Evolutionary conservation across 2,797 vertebrate genomes (phyloP), one percentile per base, ranked within the genome.

Genomic region (Sebastolobus altivelis): DNA sequence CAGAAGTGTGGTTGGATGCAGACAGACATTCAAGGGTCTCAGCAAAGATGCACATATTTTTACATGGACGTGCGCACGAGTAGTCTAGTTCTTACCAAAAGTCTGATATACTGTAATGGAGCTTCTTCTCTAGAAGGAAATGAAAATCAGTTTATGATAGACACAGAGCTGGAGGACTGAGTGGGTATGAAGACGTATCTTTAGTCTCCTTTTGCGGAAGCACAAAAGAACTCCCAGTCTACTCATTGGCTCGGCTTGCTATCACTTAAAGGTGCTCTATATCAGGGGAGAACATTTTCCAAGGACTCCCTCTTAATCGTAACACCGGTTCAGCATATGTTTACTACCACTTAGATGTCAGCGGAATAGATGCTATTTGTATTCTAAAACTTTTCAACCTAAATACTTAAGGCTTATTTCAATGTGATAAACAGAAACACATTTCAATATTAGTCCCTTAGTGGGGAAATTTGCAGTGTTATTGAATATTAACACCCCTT

Each of bases 1-100:
- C 40, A 81, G 82, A 88, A 78, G 73, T 86, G 63, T 73, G 58
- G 81, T 65, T 69, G 37, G n/a, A 63, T 43, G 25, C 60, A 49
- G 55, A 72, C 16, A 54, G 52, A 67, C 2, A 6, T 69, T 83
- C 52, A 65, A n/a, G 67, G n/a, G 37, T 78, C 43, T 63, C 56
- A 46, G 78, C 31, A 25, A 13, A 60, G n/a, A 77, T 56, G 10
- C 29, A 33, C 5, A 49, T 54, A 70, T 85, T 88, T 78, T 72
- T 5, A 65, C 29, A 22, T 56, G 63, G 18, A 58, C 52, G 20
- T 59, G 22, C 22, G 52, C 14, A 40, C 33, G 46, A 2, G 6
- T 22, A 11, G n/a, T 37, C 5, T 11, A 25, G n/a, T 61, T 43
- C 14, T 58, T 16, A 56, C 22, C 1, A 67, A 71, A 72, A 8